Evolutionary conservation across 2,797 vertebrate genomes (phyloP).

Genomic region (Danio kyathit): DNA sequence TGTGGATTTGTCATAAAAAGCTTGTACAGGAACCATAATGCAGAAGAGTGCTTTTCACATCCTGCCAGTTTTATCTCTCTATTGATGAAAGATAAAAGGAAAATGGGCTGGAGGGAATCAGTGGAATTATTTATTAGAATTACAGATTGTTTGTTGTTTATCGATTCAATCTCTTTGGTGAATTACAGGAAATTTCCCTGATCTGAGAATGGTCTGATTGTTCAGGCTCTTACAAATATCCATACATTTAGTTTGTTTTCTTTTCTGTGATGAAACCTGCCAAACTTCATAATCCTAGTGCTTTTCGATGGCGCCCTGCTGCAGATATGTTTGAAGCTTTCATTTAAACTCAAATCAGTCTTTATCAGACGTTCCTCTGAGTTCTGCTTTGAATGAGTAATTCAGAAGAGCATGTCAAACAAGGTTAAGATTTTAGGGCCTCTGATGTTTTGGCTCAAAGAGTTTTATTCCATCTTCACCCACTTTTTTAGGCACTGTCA

Average conservation of each 20-base stretch:
- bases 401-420: slow-evolving; percentile 9
- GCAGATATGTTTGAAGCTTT: slow-evolving; percentile 1
- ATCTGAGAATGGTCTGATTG: slow-evolving; percentile 2
- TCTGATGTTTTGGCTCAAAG: slow-evolving; percentile 50
- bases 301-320: neutral
- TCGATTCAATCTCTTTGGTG: neutral
- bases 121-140: slow-evolving; percentile 9
- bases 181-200: neutral
- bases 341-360: slow-evolving; percentile 22
- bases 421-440: slow-evolving; percentile 20
- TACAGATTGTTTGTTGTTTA: slow-evolving; percentile 4
- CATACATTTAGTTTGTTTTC: neutral
- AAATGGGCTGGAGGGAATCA: neutral
- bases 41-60: neutral
- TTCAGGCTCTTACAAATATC: neutral
- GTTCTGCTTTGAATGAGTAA: slow-evolving; percentile 17
- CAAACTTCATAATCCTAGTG: neutral
- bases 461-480: slow-evolving; percentile 24
- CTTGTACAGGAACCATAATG: neutral
- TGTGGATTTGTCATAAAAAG: slow-evolving; percentile 27
- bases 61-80: slow-evolving; percentile 17
- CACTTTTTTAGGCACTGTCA: slow-evolving; percentile 46
- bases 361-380: neutral
- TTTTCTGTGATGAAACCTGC: slow-evolving; percentile 7
- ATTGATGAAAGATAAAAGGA: slow-evolving; percentile 32